Conservation (phyloP, 2,888 invertebrate genomes). For the Pantelozetes paolii region DNA sequence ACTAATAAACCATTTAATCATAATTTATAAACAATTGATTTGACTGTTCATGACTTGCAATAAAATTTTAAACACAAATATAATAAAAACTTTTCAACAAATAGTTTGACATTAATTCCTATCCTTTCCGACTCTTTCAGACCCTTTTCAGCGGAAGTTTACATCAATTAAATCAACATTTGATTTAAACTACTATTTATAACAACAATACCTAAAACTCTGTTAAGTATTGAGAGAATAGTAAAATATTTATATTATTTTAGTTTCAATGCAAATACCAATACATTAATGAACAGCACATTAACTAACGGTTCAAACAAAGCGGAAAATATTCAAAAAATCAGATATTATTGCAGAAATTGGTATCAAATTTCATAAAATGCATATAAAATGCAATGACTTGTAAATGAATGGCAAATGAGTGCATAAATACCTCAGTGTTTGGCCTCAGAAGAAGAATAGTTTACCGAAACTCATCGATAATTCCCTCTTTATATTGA, state of each 20-base stretch:
- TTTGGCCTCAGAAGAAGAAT: slow-evolving; percentile 13
- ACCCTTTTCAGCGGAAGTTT: slow-evolving; percentile 17
- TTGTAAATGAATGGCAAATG: too few relatives aligned
- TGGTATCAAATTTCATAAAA: too few relatives aligned
- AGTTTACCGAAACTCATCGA: slow-evolving; percentile 14
- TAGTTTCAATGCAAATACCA: not conserved
- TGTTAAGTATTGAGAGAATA: not conserved
- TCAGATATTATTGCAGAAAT: not conserved
- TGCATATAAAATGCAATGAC: too few relatives aligned
- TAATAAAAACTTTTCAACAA: not conserved
- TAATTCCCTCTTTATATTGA: not conserved
- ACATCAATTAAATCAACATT: too few relatives aligned
- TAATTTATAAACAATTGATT: too few relatives aligned
- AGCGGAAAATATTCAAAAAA: not conserved
- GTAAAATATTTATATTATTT: slow-evolving; percentile 5
- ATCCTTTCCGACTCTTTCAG: too few relatives aligned
- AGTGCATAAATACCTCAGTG: slow-evolving; percentile 15
- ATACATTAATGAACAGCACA: not conserved
- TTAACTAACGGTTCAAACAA: slow-evolving; percentile 3
- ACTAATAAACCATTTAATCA: too few relatives aligned
- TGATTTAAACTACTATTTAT: not conserved
- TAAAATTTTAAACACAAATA: not conserved
- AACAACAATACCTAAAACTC: not conserved
- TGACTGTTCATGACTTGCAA: slow-evolving; percentile 29
- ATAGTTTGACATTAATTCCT: slow-evolving; percentile 5